These are phyloP conservation scores for Lophius americanus DNA, from an alignment of 2,797 vertebrate genomes.

Conservation along the genomic window DNA sequence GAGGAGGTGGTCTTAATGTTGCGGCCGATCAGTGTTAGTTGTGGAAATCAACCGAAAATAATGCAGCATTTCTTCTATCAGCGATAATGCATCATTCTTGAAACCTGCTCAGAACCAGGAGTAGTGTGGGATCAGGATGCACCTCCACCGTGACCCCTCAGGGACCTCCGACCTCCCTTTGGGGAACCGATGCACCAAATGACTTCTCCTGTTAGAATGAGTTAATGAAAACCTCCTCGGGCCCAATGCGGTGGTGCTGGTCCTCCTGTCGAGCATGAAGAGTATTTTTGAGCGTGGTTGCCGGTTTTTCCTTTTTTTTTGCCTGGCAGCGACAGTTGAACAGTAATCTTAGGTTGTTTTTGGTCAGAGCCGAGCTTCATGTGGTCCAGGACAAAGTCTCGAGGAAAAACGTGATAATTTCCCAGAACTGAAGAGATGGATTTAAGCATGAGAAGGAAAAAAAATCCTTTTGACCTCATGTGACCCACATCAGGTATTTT, in stretches of 20 bases:
- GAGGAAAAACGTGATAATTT: constrained; percentile 51
- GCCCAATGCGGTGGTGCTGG: constrained; percentile 35
- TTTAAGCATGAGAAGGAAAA: constrained; percentile 46
- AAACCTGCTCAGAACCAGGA: background rate
- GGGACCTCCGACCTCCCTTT: constrained; percentile 17
- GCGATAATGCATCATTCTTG: no score
- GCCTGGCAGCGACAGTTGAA: constrained; percentile 32
- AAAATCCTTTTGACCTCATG: constrained; percentile 39
- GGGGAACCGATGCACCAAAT: constrained; percentile 21
- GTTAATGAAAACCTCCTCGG: constrained; percentile 49
- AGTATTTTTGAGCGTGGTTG: constrained; percentile 47
- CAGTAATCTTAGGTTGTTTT: constrained; percentile 36
- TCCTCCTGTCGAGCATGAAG: constrained; percentile 47
- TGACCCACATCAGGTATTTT: constrained; percentile 35
- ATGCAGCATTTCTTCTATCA: no score
- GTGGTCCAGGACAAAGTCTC: constrained; percentile 44
- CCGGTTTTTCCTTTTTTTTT: constrained; percentile 7
- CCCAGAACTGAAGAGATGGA: constrained; percentile 48
- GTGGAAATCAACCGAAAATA: no score
- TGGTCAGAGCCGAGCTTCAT: constrained; percentile 52
- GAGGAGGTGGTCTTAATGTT: no score
- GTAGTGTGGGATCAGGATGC: no score
- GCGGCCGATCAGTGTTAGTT: no score
- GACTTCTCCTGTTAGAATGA: constrained; percentile 33
- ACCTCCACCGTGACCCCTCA: constrained; percentile 11